Conservation (phyloP, 2,888 invertebrate species). For the Arge pagana region DNA sequence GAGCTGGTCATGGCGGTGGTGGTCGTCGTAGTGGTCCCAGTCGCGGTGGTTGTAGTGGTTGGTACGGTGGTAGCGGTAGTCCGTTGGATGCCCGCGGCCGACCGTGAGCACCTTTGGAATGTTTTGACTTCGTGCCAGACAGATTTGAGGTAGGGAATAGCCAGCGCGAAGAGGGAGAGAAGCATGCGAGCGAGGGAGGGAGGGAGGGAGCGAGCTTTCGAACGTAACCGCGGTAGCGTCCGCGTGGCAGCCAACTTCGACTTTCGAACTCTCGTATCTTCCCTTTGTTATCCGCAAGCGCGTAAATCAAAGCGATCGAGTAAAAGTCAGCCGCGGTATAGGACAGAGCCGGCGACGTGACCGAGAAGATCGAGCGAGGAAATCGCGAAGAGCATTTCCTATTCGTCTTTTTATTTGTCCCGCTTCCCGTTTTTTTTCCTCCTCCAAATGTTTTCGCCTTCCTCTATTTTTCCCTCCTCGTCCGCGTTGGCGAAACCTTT, state of each 20-base stretch:
- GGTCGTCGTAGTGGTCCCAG: too few species aligned
- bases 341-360: too few species aligned
- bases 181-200: not conserved
- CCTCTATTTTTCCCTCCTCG: slow-evolving; percentile 19
- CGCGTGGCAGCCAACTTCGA: slow-evolving; percentile 1
- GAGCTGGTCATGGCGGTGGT: too few species aligned
- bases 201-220: not conserved
- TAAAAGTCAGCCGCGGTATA: too few species aligned
- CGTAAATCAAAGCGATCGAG: too few species aligned
- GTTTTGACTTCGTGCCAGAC: slow-evolving; percentile 21
- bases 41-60: too few species aligned
- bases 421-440: slow-evolving; percentile 21
- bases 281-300: too few species aligned
- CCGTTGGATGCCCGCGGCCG: not conserved
- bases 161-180: not conserved
- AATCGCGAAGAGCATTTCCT: too few species aligned
- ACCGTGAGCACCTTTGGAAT: slow-evolving; percentile 21
- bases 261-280: slow-evolving; percentile 6
- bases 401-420: slow-evolving; percentile 18
- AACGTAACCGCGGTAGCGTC: not conserved
- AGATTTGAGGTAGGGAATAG: not conserved
- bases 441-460: slow-evolving; percentile 17
- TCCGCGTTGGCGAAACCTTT: slow-evolving; percentile 23
- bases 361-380: too few species aligned
- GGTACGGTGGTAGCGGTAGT: too few species aligned